Evolutionary conservation across 2,113 vertebrate species (phyloP).

Genomic region (Tichodroma muraria): DNA sequence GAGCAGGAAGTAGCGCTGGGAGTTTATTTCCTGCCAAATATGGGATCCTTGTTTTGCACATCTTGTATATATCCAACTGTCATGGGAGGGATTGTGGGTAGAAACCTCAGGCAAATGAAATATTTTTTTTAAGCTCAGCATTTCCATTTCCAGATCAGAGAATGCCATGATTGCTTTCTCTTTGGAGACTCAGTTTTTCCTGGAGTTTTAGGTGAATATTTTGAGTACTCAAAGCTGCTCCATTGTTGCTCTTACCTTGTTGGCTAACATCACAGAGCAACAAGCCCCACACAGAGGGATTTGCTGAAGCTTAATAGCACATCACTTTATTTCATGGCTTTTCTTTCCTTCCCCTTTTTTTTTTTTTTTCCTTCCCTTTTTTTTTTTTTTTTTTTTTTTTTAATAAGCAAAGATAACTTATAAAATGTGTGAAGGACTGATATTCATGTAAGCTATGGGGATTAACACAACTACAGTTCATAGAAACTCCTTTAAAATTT

Average conservation of each 20-base stretch:
- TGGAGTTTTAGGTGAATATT: background rate
- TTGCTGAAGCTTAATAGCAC: background rate
- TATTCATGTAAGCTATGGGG: background rate
- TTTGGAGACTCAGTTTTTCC: background rate
- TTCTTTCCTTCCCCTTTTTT: background rate
- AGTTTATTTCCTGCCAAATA: background rate
- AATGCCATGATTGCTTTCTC: background rate
- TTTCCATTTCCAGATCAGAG: background rate
- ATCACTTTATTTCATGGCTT: background rate
- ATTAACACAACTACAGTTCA: background rate
- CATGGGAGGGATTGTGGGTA: background rate
- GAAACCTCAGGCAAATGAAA: background rate
- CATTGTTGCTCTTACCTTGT: background rate
- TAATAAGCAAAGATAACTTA: background rate
- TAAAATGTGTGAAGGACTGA: background rate
- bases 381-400: background rate
- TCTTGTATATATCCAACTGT: background rate
- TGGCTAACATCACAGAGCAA: background rate
- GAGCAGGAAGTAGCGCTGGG: background rate
- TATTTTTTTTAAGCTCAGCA: background rate
- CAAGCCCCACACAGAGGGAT: background rate
- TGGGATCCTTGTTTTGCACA: background rate
- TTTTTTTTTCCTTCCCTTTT: background rate
- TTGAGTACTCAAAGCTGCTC: background rate
- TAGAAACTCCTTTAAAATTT: background rate